These are phyloP conservation scores for Diachrysia chrysitis DNA, from an alignment of 2,888 invertebrate species.

Conservation along the genomic window DNA sequence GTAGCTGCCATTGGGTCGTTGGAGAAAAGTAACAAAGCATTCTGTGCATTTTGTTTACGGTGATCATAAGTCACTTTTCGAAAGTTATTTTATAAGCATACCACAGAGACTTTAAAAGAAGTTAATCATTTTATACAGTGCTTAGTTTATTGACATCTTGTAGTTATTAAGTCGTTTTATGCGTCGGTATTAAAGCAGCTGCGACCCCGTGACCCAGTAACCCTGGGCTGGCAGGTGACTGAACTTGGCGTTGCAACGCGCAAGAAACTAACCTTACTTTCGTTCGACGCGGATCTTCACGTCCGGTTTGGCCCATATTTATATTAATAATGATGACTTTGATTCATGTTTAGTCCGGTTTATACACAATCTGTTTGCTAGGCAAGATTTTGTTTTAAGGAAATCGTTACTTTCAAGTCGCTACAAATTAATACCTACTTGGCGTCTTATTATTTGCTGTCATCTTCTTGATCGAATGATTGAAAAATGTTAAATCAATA, in stretches of 20 bases:
- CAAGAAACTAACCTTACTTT: conserved; percentile 81
- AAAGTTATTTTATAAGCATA: conserved; percentile 18
- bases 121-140: conserved; percentile 5
- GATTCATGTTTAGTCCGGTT: conserved; percentile 7
- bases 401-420: neutral
- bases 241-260: conserved; percentile 73
- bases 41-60: neutral
- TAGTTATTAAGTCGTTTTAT: conserved; percentile 28
- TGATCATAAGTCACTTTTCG: conserved; percentile 10
- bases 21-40: conserved; percentile 3
- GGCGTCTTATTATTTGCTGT: neutral
- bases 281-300: conserved; percentile 77
- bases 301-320: conserved; percentile 63
- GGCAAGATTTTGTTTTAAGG: neutral
- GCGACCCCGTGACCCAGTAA: conserved; percentile 81
- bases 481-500: no score
- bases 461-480: neutral
- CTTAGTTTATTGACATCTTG: conserved; percentile 11
- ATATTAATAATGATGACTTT: conserved; percentile 29
- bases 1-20: neutral
- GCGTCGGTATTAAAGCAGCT: conserved; percentile 66
- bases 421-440: neutral
- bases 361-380: conserved; percentile 8
- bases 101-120: neutral
- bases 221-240: conserved; percentile 69